phyloP scores from a whole-genome alignment of 2,888 invertebrate genomes.

The Amphipoea oculea region DNA sequence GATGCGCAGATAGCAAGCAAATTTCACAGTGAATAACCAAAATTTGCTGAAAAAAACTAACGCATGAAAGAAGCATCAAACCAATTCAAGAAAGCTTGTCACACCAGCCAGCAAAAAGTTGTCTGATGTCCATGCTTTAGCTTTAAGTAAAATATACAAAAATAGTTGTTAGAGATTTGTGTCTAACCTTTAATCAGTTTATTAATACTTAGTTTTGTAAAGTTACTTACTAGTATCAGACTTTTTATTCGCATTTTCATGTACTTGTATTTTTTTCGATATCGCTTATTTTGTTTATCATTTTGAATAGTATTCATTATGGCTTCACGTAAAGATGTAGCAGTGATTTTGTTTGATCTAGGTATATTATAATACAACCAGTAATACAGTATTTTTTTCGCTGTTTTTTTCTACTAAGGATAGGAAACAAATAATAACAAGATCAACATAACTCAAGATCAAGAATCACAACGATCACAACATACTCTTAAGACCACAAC shows the following conservation, averaged over 20 bases:
- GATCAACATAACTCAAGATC: not conserved
- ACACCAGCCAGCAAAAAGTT: not conserved
- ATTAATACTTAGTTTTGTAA: not conserved
- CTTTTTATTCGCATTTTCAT: conserved; percentile 92
- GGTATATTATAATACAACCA: not conserved
- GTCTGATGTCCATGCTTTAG: not conserved
- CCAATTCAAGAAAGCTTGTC: not conserved
- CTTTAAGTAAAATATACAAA: not conserved
- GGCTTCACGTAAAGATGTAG: not conserved
- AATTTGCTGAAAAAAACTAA: not conserved
- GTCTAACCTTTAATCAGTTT: too few species aligned
- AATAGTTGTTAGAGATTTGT: not conserved
- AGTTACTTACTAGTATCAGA: conserved; percentile 91
- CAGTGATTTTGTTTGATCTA: not conserved
- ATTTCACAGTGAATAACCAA: not conserved
- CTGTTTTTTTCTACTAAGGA: not conserved
- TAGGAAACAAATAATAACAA: not conserved
- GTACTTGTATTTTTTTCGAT: conserved; percentile 91
- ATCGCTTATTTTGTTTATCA: conserved; percentile 85
- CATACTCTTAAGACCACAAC: too few species aligned
- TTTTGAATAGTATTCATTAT: conserved; percentile 73
- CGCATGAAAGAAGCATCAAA: not conserved
- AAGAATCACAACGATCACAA: not conserved
- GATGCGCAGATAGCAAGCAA: not conserved
- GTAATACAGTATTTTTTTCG: not conserved